Percentiles rank a stretch among this genome's conserved stretches.
phyloP scores from a whole-genome alignment of 2,113 vertebrate genomes.

The Chaenocephalus aceratus region DNA sequence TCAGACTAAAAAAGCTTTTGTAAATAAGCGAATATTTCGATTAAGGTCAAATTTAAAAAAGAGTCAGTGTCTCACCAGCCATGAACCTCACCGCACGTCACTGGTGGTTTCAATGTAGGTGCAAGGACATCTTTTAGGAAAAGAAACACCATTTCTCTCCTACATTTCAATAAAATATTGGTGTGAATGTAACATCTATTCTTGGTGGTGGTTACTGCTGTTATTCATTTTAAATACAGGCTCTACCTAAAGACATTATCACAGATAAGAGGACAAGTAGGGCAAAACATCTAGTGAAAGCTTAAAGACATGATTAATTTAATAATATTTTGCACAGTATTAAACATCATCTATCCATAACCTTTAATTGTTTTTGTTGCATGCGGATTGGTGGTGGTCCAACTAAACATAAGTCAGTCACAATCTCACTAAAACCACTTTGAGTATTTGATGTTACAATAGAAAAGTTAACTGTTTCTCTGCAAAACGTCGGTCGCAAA shows the following conservation, averaged over 20 bases:
- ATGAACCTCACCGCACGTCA: too few relatives aligned
- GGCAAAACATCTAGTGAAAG: neutral
- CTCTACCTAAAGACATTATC: neutral
- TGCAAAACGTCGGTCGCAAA: slow-evolving; percentile 26
- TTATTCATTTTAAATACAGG: neutral
- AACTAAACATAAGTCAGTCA: slow-evolving; percentile 13
- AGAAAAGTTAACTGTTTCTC: slow-evolving; percentile 20
- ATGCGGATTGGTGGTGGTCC: neutral
- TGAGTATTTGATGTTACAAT: slow-evolving; percentile 5
- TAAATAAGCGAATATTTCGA: too few relatives aligned
- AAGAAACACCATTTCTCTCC: neutral
- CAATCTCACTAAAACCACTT: slow-evolving; percentile 8
- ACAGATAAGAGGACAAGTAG: neutral
- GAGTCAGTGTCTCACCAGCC: too few relatives aligned
- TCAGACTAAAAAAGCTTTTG: too few relatives aligned
- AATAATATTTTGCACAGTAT: too few relatives aligned
- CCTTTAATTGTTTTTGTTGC: neutral
- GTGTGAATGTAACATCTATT: slow-evolving; percentile 24
- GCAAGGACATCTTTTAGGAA: neutral
- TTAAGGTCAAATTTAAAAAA: too few relatives aligned
- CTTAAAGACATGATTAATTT: neutral
- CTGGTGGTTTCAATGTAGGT: neutral
- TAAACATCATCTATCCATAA: too few relatives aligned
- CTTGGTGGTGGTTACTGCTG: neutral
- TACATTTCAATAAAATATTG: neutral